Base-by-base conservation (phyloP, 2,797 vertebrate species). In the Echiichthys vipera region DNA sequence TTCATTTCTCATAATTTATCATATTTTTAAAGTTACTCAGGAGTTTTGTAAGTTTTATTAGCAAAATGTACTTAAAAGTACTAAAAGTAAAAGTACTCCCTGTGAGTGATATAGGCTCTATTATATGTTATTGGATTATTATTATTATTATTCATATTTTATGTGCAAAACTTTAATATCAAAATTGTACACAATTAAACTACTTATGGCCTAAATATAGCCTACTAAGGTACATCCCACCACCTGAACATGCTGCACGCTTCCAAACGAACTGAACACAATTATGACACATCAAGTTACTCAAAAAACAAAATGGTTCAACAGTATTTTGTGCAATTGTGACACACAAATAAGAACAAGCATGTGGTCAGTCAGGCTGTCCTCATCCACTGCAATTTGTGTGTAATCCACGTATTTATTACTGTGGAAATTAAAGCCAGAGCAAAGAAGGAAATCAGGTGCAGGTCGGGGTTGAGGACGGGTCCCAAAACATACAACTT, bases 251-350 rank as follows among this genome's bases (percentile, higher is more conserved):
- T 18, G 30, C 47, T 61, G 9, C 24, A 37, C n/a, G 17, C 45
- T 29, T 71, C 36, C 46, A 30, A 17, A 59, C 34, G 57, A 78
- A 70, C 14, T 1, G 18, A 61, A 46, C 56, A 71, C 61, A 65
- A 20, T 37, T 29, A 4, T n/a, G 45, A 72, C 25, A 11, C 22
- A 42, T 46, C 2, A 5, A 1, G 32, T 50, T 73, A 32, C 39
- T 72, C 32, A 64, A 20, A 51, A 61, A 69, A 51, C 3, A 37
- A 53, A 77, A 39, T 3, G 2, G 18, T 34, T 37, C 22, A 58
- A 53, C 46, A 71, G 39, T 10, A 50, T 47, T 56, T 53, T 43
- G 27, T 65, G 57, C 57, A 54, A 56, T 34, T 3, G 25, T 27
- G 37, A 63, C 43, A 37, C n/a, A 34, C 24, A 9, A 24, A 36